Conservation (phyloP, 2,113 vertebrate species). For the Pelobates fuscus region DNA sequence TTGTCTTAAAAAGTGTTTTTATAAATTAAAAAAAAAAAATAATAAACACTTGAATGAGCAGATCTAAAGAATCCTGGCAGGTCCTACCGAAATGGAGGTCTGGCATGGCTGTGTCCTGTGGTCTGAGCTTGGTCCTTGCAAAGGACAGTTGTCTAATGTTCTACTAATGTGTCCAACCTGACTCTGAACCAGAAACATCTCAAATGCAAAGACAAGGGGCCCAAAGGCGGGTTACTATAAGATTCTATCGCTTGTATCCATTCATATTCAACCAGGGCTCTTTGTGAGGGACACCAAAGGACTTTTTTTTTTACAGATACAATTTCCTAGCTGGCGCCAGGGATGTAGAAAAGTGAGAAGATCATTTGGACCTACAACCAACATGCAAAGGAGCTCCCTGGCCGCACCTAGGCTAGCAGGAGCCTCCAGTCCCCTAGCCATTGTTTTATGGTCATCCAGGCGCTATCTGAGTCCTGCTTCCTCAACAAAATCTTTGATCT, state of each 20-base stretch:
- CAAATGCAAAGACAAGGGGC: no score
- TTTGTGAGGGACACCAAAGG: conserved; percentile 69
- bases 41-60: no score
- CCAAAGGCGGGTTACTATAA: conserved; percentile 39
- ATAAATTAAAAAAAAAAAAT: no score
- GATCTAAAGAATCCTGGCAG: no score
- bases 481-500: conserved; percentile 65
- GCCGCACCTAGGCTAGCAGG: conserved; percentile 49
- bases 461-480: conserved; percentile 60
- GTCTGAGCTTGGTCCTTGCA: not conserved
- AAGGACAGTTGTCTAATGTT: not conserved
- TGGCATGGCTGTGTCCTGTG: not conserved
- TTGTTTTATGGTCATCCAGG: conserved; percentile 58
- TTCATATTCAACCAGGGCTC: conserved; percentile 72
- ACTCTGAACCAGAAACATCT: not conserved
- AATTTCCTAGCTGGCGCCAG: conserved; percentile 79
- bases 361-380: conserved; percentile 66
- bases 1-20: no score
- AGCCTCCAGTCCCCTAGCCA: conserved; percentile 57
- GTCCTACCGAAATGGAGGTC: not conserved
- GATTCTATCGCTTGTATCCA: conserved; percentile 57
- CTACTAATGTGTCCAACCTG: not conserved
- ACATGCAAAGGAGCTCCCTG: conserved; percentile 62
- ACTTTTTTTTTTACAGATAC: conserved; percentile 70
- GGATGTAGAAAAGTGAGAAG: conserved; percentile 72